Percentiles rank a stretch among this genome's conserved stretches.
These are phyloP conservation scores for Pterobdella sp. DNA, from an alignment of 2,888 invertebrate species.

Conservation along the genomic window DNA sequence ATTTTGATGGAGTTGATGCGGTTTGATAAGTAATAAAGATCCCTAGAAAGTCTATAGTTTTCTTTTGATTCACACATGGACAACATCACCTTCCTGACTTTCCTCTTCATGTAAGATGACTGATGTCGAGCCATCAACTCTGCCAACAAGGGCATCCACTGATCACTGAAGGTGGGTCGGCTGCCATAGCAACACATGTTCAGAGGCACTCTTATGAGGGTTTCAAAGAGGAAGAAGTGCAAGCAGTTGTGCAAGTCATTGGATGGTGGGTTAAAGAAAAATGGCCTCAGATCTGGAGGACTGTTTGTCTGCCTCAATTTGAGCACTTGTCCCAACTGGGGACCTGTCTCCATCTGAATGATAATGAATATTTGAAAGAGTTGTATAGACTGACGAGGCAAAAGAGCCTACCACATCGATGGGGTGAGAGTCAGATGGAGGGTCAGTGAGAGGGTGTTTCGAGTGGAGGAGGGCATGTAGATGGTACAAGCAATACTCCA, in stretches of 20 bases:
- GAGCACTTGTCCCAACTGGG: conserved; percentile 61
- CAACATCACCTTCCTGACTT: conserved; percentile 63
- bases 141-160: neutral
- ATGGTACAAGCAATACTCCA: conserved; percentile 20
- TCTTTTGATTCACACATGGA: conserved; percentile 82
- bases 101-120: conserved; percentile 75
- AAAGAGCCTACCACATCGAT: neutral
- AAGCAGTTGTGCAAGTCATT: conserved; percentile 91
- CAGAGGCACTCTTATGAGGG: conserved; percentile 83
- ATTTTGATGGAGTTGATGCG: conserved; percentile 59
- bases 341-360: conserved; percentile 26
- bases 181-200: conserved; percentile 60
- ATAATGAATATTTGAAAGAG: conserved; percentile 27
- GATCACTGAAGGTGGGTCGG: neutral
- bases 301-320: conserved; percentile 67
- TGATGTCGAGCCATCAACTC: conserved; percentile 83
- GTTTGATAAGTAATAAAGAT: conserved; percentile 81
- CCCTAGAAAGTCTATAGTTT: conserved; percentile 83
- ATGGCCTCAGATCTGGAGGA: conserved; percentile 87
- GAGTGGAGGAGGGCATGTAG: conserved; percentile 23
- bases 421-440: neutral
- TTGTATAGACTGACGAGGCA: neutral
- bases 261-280: conserved; percentile 76
- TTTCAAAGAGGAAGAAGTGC: conserved; percentile 86
- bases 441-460: conserved; percentile 5